These are phyloP conservation scores for Cichlasoma orientale DNA, from an alignment of 2,797 vertebrate genomes.

Conservation along the genomic window DNA sequence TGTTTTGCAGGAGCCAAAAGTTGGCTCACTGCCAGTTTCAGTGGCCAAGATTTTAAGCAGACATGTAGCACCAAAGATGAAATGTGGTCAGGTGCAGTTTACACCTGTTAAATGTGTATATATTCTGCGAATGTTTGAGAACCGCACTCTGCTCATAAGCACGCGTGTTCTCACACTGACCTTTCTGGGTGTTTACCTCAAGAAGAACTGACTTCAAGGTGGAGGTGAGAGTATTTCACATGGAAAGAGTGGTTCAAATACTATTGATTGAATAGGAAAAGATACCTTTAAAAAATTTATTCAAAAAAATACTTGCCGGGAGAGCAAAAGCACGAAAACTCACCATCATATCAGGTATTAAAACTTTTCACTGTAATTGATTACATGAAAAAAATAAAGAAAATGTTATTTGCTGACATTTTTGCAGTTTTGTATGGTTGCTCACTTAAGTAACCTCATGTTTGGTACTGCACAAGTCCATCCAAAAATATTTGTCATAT, in stretches of 20 bases:
- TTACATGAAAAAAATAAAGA: neutral
- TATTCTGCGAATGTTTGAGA: neutral
- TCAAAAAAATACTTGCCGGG: neutral
- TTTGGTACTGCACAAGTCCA: neutral
- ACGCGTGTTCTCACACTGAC: neutral
- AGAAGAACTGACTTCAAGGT: neutral
- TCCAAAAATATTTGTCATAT: neutral
- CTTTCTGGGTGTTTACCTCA: neutral
- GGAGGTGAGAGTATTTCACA: neutral
- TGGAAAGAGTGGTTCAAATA: neutral
- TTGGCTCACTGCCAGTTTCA: slow-evolving; percentile 23
- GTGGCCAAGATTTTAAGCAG: slow-evolving; percentile 24
- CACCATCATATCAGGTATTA: neutral
- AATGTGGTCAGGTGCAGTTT: slow-evolving; percentile 27
- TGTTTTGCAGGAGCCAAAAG: slow-evolving; percentile 34
- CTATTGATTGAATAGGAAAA: neutral
- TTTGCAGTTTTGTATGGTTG: neutral
- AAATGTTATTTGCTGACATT: neutral
- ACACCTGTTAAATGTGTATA: slow-evolving; percentile 13
- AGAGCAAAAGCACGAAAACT: neutral
- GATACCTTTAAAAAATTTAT: neutral
- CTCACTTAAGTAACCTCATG: neutral
- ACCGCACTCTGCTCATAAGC: neutral
- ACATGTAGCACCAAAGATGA: slow-evolving; percentile 1
- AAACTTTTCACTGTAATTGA: neutral